Conservation (phyloP, 2,888 invertebrate genomes). For the Clunio marinus region DNA sequence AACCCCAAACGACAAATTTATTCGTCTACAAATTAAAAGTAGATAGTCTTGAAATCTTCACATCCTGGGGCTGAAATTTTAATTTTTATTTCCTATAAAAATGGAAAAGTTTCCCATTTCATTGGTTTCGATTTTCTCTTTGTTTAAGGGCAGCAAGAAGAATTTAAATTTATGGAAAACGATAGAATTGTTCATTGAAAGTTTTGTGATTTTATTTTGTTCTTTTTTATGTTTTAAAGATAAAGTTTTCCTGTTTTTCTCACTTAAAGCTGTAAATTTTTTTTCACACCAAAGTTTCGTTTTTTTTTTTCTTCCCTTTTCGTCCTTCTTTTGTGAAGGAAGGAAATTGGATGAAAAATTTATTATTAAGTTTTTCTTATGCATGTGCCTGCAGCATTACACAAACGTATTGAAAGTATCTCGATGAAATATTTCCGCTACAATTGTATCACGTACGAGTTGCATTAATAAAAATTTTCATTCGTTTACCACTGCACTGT, state of each 20-base stretch:
- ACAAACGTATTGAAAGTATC: background rate
- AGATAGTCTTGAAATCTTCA: no score
- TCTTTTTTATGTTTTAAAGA: background rate
- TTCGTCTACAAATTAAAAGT: no score
- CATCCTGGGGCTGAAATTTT: background rate
- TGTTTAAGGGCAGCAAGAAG: conserved; percentile 4
- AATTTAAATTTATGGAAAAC: conserved; percentile 24
- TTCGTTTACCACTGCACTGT: no score
- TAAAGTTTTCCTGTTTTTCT: background rate
- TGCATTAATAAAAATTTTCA: background rate
- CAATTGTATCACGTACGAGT: conserved; percentile 17
- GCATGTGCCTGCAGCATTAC: background rate
- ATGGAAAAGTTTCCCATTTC: conserved; percentile 11
- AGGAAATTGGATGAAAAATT: conserved; percentile 20
- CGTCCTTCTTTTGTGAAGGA: background rate
- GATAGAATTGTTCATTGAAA: conserved; percentile 11
- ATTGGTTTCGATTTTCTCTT: background rate
- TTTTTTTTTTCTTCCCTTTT: no score
- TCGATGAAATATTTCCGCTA: background rate
- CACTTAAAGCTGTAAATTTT: conserved; percentile 7
- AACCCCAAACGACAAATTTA: no score
- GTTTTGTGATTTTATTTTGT: conserved; percentile 7
- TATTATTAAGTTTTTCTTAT: background rate
- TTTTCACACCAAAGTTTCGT: background rate
- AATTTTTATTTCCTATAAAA: background rate